Percentiles rank a stretch among this genome's conserved stretches.
Conservation (phyloP, 2,113 vertebrate genomes). For the Nesoenas mayeri region DNA sequence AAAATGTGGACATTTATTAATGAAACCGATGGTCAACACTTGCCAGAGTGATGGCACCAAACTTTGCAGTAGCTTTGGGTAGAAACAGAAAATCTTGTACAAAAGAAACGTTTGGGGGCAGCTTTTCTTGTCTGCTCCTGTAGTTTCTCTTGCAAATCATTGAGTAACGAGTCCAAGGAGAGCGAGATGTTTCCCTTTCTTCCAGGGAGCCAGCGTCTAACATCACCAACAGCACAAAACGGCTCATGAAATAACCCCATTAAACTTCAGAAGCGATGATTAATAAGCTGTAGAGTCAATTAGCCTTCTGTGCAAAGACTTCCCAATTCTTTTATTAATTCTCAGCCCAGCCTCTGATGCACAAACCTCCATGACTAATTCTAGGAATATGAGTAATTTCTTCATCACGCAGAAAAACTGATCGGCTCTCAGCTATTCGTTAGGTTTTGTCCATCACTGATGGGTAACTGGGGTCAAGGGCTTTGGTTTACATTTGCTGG, state of each 20-base stretch:
- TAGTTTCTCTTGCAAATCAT: neutral
- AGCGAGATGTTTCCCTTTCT: neutral
- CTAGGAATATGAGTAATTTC: neutral
- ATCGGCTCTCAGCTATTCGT: neutral
- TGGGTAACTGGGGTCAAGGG: neutral
- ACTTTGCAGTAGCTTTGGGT: neutral
- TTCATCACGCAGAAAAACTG: neutral
- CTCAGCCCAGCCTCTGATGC: neutral
- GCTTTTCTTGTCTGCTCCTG: neutral
- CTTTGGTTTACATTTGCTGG: neutral
- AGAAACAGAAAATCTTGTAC: neutral
- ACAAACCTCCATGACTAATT: neutral
- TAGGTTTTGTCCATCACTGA: neutral
- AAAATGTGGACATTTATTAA: neutral
- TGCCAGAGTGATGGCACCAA: neutral
- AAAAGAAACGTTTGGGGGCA: neutral
- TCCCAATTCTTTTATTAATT: neutral
- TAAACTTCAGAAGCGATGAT: neutral
- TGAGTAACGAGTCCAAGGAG: neutral
- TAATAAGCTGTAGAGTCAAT: neutral
- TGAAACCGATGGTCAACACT: neutral
- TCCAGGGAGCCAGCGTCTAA: neutral
- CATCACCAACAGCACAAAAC: neutral
- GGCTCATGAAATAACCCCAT: neutral
- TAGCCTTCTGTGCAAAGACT: neutral